Base-by-base conservation (phyloP, 2,888 invertebrate genomes). In the Leptinotarsa peninsularis region DNA sequence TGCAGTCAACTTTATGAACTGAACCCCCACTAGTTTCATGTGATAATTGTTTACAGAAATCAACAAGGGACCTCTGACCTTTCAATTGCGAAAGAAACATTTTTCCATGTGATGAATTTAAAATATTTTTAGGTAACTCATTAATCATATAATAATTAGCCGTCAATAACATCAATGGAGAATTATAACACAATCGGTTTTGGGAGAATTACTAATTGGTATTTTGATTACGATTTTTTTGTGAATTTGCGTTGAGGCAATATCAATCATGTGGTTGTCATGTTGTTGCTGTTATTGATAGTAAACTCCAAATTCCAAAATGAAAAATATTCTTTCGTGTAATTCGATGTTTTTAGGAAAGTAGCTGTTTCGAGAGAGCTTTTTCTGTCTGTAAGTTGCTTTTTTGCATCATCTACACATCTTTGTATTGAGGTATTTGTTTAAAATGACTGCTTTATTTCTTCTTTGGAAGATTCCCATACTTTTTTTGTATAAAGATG, bases 71-170 rank as follows among this genome's bases (percentile, higher is more conserved):
- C 63, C 63, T 63, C 33, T 17, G 43, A 63, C 15, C 63, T 43
- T 63, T 43, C 17, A n/a, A n/a, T 63, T 63, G 27, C 43, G 10
- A 43, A 63, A n/a, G 4, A 13, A 63, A 63, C 63, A 63, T 63
- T 63, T 14, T 63, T n/a, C 18, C 10, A n/a, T 63, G n/a, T 33
- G 0, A 63, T 63, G 4, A 63, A 33, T 63, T n/a, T 3, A 63
- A 63, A 63, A 60, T 43, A 63, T 63, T 63, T 63, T 63, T 33
- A 63, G 63, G 63, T 63, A 63, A 63, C 17, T 63, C 27, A 27
- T 33, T 43, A 63, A 63, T 63, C n/a, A 63, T n/a, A 63, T n/a
- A 63, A 43, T 63, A 63, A 63, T 63, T 63, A 63, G 43, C 63
- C 33, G 15, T 43, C 63, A 43, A 63, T 21, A 63, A 10, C 33